A percentile compares a stretch with the other conserved stretches of the same genome.
Conservation (phyloP, 2,888 invertebrate genomes). For the Nemoura dubitans region DNA sequence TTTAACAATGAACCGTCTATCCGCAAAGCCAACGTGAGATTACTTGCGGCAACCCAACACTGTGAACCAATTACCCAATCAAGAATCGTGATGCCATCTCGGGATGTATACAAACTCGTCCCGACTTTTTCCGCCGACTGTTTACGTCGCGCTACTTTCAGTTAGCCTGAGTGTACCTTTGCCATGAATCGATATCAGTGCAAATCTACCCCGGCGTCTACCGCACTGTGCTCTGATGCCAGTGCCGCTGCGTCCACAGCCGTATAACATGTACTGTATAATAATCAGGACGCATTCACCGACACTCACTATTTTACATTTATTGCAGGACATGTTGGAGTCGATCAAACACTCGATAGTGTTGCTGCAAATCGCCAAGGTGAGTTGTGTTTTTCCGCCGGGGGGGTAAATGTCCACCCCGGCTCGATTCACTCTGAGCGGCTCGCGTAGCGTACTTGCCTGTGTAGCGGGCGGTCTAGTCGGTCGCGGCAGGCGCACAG, state of each 20-base stretch:
- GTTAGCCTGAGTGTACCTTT: neutral
- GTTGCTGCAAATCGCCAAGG: conserved; percentile 96
- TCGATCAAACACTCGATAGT: conserved; percentile 99
- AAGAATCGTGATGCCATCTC: too few species aligned
- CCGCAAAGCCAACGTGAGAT: neutral
- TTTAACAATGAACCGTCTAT: neutral
- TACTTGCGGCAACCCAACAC: neutral
- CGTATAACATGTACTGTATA: neutral
- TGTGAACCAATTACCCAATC: too few species aligned
- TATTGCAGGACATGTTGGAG: conserved; percentile 87
- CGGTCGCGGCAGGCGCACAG: conserved; percentile 20
- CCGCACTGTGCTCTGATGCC: too few species aligned
- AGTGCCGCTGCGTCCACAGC: neutral
- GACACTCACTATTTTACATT: neutral
- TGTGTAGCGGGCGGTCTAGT: conserved; percentile 24
- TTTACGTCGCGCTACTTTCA: neutral
- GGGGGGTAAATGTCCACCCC: neutral
- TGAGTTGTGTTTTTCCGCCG: conserved; percentile 62
- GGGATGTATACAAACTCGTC: too few species aligned
- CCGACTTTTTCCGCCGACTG: neutral
- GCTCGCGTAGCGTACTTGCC: conserved; percentile 23
- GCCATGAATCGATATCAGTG: conserved; percentile 28
- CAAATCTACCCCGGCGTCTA: conserved; percentile 3
- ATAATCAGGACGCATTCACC: neutral
- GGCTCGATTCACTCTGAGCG: too few species aligned